Percentiles rank a stretch among this genome's conserved stretches.
phyloP scores from a whole-genome alignment of 2,113 vertebrate species.

The Urocitellus parryii region DNA sequence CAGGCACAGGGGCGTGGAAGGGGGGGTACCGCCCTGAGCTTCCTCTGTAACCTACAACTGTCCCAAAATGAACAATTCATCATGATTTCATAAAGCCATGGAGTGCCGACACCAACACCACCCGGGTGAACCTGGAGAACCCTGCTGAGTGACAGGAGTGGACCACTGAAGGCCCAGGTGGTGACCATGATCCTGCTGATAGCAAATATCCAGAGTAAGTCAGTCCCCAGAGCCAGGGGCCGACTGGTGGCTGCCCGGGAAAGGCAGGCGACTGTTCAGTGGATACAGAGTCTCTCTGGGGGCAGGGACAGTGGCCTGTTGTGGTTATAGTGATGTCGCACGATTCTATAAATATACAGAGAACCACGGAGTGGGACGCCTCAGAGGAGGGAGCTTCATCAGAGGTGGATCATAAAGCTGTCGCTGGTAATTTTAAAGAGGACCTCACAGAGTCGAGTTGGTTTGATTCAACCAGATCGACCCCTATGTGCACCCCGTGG shows the following conservation, averaged over 20 bases:
- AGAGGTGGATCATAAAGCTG: not conserved
- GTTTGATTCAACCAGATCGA: not conserved
- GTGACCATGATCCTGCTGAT: not conserved
- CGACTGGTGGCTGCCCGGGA: not conserved
- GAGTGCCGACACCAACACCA: not conserved
- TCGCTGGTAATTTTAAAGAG: not conserved
- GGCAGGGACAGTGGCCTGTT: not conserved
- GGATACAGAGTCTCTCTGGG: not conserved
- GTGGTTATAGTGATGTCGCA: not conserved
- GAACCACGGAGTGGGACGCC: not conserved
- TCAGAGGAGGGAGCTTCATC: not conserved
- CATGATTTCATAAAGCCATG: too few relatives aligned
- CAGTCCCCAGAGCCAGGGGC: not conserved
- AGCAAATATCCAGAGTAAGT: not conserved
- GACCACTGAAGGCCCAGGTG: not conserved
- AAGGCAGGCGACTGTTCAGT: not conserved
- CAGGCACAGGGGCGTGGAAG: too few relatives aligned
- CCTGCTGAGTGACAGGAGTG: not conserved
- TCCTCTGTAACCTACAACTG: too few relatives aligned
- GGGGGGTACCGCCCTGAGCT: too few relatives aligned
- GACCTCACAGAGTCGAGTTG: not conserved
- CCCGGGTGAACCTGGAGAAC: not conserved
- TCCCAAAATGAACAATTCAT: too few relatives aligned
- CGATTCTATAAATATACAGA: not conserved
- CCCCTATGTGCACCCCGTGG: fast-evolving